Conservation (phyloP, 2,113 vertebrate genomes). For the Hypanus sabinus region DNA sequence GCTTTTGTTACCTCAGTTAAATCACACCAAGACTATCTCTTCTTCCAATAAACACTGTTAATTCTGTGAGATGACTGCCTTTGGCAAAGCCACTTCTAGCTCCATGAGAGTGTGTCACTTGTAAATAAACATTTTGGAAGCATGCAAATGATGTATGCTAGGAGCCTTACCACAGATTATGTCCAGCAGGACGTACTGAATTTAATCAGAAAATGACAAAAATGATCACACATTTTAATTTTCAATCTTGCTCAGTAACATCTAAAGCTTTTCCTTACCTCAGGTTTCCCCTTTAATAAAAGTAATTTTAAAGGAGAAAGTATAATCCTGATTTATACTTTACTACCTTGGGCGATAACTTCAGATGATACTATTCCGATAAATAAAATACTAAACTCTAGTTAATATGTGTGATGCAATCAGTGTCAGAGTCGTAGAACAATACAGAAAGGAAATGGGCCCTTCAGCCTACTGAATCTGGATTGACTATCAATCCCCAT, state of each 20-base stretch:
- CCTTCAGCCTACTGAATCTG: no score
- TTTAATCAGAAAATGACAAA: background rate
- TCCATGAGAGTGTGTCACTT: background rate
- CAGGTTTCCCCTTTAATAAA: background rate
- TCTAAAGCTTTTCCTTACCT: background rate
- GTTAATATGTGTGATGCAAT: background rate
- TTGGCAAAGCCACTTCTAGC: background rate
- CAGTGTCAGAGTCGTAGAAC: no score
- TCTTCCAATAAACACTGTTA: background rate
- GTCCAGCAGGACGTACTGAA: background rate
- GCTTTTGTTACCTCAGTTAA: background rate
- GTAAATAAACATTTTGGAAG: background rate
- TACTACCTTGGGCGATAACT: background rate
- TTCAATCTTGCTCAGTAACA: background rate
- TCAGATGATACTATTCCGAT: background rate
- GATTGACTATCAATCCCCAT: no score
- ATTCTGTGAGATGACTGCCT: background rate
- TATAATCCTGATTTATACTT: conserved; percentile 2
- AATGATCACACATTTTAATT: background rate
- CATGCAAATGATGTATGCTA: background rate
- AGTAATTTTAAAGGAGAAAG: background rate
- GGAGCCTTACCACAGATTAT: background rate
- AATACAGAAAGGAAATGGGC: no score
- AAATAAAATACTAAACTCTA: background rate
- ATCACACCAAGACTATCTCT: background rate